Base-by-base conservation (phyloP, 2,113 vertebrate genomes). In the Eclectus roratus region DNA sequence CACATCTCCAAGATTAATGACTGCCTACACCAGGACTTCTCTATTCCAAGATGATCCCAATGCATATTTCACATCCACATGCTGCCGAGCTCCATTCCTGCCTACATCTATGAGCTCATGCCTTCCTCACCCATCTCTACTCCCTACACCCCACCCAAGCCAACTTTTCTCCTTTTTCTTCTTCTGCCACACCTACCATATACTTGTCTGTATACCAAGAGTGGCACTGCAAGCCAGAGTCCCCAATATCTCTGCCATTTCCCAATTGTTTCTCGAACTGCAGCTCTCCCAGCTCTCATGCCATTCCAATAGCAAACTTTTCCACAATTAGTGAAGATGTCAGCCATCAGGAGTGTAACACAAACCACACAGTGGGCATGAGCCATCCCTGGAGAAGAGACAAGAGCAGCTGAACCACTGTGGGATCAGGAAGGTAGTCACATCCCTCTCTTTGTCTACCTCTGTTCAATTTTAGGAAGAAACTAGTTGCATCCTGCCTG, bases 21-120 rank as follows among this genome's bases (percentile, higher is more conserved):
- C 88, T 94, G 90, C 92, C 92, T 89, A 84, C 71, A 89, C 56
- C 12, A 58, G 46, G 88, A 89, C 64, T 94, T 91, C 87, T 89
- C n/a, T 96, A 95, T 92, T 91, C 96, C 85, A 89, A 70, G 85
- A 94, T 95, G 86, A 97, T 95, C 93, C 95, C 86, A 92, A 90
- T 84, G 61, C 84, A 86, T 92, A 94, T 91, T 97, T 95, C 77
- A 88, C 37, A 74, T 96, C 69, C 69, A 11, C 56, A 76, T 77
- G 60, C 66, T 82, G 79, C 84, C 4, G 11, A 92, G 64, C 93
- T 93, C 94, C 91, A 82, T 93, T 96, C 88, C 93, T 92, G 66
- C 92, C 89, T 87, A 44, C 66, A 73, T 71, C 58, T 73, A 47
- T 88, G 91, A 93, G 73, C 87, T 95, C 90, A 93, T 7, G 33